Evolutionary conservation across 2,797 vertebrate species (phyloP).

Genomic region (Sciaenops ocellatus): DNA sequence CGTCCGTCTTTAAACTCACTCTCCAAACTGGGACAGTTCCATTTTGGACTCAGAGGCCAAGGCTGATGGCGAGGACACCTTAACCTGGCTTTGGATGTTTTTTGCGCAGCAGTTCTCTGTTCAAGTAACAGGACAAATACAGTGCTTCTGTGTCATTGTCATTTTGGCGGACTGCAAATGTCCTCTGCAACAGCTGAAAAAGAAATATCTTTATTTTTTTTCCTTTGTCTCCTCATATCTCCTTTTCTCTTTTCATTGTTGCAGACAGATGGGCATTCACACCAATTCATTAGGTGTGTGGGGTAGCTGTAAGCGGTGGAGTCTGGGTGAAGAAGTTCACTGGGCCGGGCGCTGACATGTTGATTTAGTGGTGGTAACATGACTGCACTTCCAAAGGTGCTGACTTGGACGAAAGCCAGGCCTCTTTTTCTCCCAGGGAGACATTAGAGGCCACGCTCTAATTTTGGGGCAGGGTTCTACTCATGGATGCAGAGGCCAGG

Average conservation of each 20-base stretch:
- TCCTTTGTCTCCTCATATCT: constrained; percentile 39
- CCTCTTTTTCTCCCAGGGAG: constrained; percentile 81
- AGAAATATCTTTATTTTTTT: constrained; percentile 11
- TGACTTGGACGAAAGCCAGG: constrained; percentile 87
- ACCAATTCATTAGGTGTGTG: constrained; percentile 82
- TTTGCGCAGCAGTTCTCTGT: constrained; percentile 20
- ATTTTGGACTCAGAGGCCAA: constrained; percentile 71
- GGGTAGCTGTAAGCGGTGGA: constrained; percentile 79
- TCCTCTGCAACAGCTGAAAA: constrained; percentile 32
- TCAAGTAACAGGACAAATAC: background rate
- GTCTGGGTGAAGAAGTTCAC: constrained; percentile 84
- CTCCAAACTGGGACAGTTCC: constrained; percentile 65
- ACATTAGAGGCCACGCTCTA: constrained; percentile 80
- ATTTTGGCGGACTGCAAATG: constrained; percentile 19
- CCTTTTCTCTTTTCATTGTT: constrained; percentile 56
- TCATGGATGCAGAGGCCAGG: constrained; percentile 67
- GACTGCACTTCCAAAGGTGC: constrained; percentile 88
- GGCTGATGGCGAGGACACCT: constrained; percentile 43
- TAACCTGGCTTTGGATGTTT: constrained; percentile 28
- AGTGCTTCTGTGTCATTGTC: constrained; percentile 16
- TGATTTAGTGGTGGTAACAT: constrained; percentile 88
- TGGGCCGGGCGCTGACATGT: constrained; percentile 86
- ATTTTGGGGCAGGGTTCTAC: constrained; percentile 78
- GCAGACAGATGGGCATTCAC: constrained; percentile 74
- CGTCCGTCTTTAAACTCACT: constrained; percentile 57